Evolutionary conservation across 2,113 vertebrate genomes (phyloP).

Genomic region (Syrmaticus mikado): DNA sequence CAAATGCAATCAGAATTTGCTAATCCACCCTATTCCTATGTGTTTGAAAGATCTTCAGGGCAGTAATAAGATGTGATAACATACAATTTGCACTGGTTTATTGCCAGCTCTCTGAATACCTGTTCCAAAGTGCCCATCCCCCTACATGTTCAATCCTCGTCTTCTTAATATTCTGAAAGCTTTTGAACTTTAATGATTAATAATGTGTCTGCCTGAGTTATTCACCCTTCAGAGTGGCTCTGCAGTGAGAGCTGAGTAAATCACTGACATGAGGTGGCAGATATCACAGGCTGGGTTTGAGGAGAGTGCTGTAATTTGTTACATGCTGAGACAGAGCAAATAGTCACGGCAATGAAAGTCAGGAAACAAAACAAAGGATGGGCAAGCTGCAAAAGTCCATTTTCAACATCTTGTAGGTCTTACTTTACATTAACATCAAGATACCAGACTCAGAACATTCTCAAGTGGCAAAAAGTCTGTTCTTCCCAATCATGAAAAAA

Average conservation of each 20-base stretch:
- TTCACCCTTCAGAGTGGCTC: not conserved
- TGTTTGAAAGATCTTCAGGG: constrained; percentile 25
- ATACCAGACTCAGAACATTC: not conserved
- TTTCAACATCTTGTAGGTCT: not conserved
- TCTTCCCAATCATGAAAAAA: not conserved
- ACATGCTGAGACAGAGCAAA: not conserved
- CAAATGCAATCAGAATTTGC: constrained; percentile 22
- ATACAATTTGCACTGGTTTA: not conserved
- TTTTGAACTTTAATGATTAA: constrained; percentile 10
- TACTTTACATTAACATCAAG: not conserved
- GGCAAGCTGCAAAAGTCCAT: not conserved
- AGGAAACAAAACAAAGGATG: not conserved
- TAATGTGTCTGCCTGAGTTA: not conserved
- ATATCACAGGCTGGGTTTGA: not conserved
- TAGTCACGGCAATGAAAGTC: not conserved
- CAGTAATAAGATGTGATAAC: not conserved
- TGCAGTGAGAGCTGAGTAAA: not conserved
- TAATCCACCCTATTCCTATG: not conserved
- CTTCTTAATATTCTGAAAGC: not conserved
- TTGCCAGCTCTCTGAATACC: not conserved
- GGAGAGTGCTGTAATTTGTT: not conserved
- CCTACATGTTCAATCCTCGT: not conserved
- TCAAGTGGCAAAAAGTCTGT: not conserved
- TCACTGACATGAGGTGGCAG: not conserved
- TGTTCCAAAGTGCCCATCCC: not conserved